These are phyloP conservation scores for Pelodiscus sinensis DNA, from an alignment of 2,113 vertebrate genomes.

Conservation along the genomic window DNA sequence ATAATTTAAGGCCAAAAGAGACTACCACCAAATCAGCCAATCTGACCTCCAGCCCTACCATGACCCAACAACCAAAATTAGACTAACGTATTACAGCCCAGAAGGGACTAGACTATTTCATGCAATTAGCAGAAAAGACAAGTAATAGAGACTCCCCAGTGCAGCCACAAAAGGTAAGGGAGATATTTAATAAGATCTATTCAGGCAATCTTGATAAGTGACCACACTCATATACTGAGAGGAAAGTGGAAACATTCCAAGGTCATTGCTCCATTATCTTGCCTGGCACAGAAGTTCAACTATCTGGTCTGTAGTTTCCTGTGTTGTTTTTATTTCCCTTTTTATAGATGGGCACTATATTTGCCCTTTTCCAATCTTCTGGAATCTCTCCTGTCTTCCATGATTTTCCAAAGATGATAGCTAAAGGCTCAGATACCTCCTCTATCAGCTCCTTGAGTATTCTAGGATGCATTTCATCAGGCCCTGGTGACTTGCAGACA, in stretches of 20 bases:
- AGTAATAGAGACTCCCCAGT: not conserved
- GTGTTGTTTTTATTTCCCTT: no score
- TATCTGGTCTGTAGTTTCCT: no score
- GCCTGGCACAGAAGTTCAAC: no score
- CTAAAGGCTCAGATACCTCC: no score
- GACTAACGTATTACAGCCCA: not conserved
- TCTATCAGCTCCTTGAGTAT: no score
- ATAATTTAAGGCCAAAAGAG: not conserved
- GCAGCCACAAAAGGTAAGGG: not conserved
- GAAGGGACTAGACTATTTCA: not conserved
- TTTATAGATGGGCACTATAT: no score
- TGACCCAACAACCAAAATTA: not conserved
- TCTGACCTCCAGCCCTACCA: not conserved
- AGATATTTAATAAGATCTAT: not conserved
- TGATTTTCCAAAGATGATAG: no score
- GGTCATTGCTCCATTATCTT: no score
- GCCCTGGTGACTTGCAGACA: no score
- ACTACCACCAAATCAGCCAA: not conserved
- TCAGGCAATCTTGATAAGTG: not conserved
- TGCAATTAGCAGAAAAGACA: not conserved
- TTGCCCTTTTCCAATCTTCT: no score
- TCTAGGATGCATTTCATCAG: no score
- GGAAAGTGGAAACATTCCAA: not conserved
- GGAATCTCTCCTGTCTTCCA: no score
- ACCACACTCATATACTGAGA: not conserved